Percentiles rank a stretch among this genome's conserved stretches.
phyloP scores from a whole-genome alignment of 2,888 invertebrate genomes.

The Tenodera sinensis region DNA sequence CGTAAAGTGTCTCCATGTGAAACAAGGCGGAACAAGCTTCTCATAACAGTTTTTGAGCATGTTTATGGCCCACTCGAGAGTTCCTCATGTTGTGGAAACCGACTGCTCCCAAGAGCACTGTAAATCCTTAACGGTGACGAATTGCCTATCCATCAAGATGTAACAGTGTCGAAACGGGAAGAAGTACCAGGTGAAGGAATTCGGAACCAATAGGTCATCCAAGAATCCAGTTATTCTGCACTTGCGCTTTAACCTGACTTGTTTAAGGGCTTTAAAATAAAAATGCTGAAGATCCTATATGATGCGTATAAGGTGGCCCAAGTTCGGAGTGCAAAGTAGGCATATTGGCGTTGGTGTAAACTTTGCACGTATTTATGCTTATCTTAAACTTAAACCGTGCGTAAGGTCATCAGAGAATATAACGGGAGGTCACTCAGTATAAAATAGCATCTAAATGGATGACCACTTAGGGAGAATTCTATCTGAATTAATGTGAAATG shows the following conservation, averaged over 20 bases:
- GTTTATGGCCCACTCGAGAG: background rate
- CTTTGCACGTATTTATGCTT: too few species aligned
- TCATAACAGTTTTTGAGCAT: background rate
- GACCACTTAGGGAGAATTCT: too few species aligned
- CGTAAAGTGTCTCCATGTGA: background rate
- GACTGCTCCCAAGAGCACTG: background rate
- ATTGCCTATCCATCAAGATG: background rate
- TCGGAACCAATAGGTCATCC: background rate
- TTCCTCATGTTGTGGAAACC: background rate
- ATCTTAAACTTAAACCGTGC: too few species aligned
- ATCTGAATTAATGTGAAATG: too few species aligned
- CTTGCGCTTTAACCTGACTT: background rate
- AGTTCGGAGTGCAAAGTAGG: too few species aligned
- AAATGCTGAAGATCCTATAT: too few species aligned
- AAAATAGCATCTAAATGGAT: too few species aligned
- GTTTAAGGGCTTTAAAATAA: too few species aligned
- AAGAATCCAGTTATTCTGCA: background rate
- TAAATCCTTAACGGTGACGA: background rate
- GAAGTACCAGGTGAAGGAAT: background rate
- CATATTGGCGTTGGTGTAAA: too few species aligned
- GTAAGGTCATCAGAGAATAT: too few species aligned
- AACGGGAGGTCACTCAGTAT: too few species aligned
- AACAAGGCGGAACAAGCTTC: background rate
- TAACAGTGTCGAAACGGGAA: background rate
- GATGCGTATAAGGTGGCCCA: too few species aligned